Evolutionary conservation across 1,140 invertebrate genomes (phyloP), one percentile per base, ranked within the genome.

Genomic region (Oreohelix idahoensis): DNA sequence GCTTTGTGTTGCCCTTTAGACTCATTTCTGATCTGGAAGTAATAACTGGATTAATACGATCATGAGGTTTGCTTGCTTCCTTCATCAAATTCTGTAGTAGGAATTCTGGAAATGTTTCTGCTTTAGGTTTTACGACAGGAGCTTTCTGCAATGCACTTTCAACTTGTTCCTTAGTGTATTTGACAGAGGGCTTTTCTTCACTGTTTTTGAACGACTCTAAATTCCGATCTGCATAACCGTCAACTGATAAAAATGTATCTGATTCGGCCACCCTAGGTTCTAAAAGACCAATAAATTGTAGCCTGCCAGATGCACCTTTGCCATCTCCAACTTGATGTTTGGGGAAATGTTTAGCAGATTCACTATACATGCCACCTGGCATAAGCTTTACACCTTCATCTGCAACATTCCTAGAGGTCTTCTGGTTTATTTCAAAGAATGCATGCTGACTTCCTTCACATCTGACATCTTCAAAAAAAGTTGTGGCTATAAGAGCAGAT

Each of bases 271-370:
- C 1, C 10, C 26, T 29, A 5, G 38, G 42, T 26, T 5, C 29
- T 13, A 39, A 42, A 5, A 10, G 35, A 35, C 13, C 36, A 23
- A 82, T 29, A 51, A 74, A 58, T 26, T 36, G n/a, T 20, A 82
- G 71, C 26, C 45, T 32, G 1, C 80, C 70, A 82, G 71, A 42
- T 5, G 73, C 70, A 58, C 80, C 80, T 39, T 82, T 82, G 29
- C 80, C 80, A 81, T 82, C 80, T 45, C 80, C 71, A 49, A 82
- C 45, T 35, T 82, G 80, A 58, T 82, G 80, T 8, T 1, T 38
- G 29, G 80, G 80, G 51, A 38, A 75, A 17, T 75, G 26, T 15
- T 45, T 10, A 39, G 38, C 32, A 69, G 35, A 0, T 8, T 35
- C 32, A n/a, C 35, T 23, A 58, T 51, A 36, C 1, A 38, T 29